Base-by-base conservation (phyloP, 2,797 vertebrate species). In the Geotrypetes seraphini region DNA sequence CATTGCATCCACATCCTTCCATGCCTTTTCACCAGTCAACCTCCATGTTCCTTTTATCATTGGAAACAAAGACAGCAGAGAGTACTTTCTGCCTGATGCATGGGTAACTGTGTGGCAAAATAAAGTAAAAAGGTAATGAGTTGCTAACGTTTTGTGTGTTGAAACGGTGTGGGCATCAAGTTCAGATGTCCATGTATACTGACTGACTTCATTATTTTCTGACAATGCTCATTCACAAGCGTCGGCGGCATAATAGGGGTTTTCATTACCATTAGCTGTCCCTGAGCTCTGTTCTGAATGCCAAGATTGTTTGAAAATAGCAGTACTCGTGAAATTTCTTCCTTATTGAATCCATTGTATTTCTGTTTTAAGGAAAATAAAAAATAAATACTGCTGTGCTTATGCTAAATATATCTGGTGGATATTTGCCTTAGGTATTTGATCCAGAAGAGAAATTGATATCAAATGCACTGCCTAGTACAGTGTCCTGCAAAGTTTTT, bases 1-100 rank as follows among this genome's bases (percentile, higher is more conserved):
- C 79, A 89, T 86, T 84, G 84, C 81, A 89, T 88, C 83, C 80
- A 85, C 85, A 79, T 84, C 86, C 63, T 68, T 88, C 83, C 82
- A 81, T 86, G 78, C 85, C 76, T 85, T 86, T 72, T 87, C 83
- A 84, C 88, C 90, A 91, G 64, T 89, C 90, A 88, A 74, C 84
- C 79, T 69, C 76, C 84, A 86, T 85, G 85, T 87, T 81, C 92
- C 66, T 71, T 87, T 91, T 92, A 84, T 88, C 85, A 78, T 49
- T 83, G 85, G 78, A 84, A 86, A 89, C 87, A 77, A 72, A 78
- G 84, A 87, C 77, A 59, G 81, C 83, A 85, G 78, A 75, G 79
- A 72, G 64, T 75, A 81, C 78, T 71, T 69, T 79, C 71, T 74
- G 59, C 74, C 56, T 70, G 60, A 83, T 70, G 72, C 85, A 73